Evolutionary conservation across 1,140 invertebrate species (phyloP), one percentile per base, ranked within the genome.

Genomic region (Cydia pomonella): DNA sequence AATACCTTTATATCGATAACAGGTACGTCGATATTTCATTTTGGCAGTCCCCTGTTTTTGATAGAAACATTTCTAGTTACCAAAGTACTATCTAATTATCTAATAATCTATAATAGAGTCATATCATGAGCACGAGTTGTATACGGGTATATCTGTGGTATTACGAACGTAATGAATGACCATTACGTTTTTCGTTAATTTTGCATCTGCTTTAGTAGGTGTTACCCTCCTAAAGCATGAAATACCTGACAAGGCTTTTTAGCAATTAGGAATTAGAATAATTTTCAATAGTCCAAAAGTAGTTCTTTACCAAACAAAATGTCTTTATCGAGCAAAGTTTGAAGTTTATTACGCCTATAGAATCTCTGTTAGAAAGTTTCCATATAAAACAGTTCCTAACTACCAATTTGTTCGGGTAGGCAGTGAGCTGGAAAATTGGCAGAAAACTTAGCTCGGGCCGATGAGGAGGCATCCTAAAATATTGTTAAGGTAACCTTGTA

Each of bases 341-440:
- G 27, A 41, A 38, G 27, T 69, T 69, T 69, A 69, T 69, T 69
- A 69, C 64, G 64, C 29, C 64, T 41, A 41, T 69, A 21, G 64
- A 69, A 69, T 69, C 64, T 33, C 29, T 1, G 64, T 66, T 66
- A 38, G 64, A 69, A 80, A 84, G 78, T 84, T 84, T 84, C 74
- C 76, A 75, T 76, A 81, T 81, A 79, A 84, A 81, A 82, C 77
- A 76, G 73, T 75, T 81, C 74, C 53, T 73, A 82, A 82, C 81
- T 81, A 77, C 73, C 77, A 73, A 78, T 81, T 80, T 77, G 76
- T 79, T 79, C 74, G 73, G 76, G 62, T 66, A 75, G 47, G 80
- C 83, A 80, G 73, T 80, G 73, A 76, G 76, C 73, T 77, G 77
- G 73, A 64, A 83, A 85, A 85, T 85, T 85, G 80, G 69, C 73